Evolutionary conservation across 2,888 invertebrate genomes (phyloP).

Genomic region (Conistra vaccinii): DNA sequence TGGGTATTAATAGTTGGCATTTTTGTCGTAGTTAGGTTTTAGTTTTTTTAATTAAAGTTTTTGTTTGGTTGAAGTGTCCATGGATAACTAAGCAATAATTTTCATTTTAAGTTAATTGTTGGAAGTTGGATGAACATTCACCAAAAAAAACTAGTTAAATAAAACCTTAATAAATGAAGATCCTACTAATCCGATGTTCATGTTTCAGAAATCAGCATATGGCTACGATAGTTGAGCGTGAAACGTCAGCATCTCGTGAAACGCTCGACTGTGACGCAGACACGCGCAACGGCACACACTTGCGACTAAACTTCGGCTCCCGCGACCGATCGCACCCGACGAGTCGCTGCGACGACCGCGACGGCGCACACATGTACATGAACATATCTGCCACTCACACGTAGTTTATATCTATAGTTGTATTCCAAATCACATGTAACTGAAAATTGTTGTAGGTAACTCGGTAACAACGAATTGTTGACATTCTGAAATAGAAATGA

Average conservation of each 20-base stretch:
- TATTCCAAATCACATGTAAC: conserved; percentile 43
- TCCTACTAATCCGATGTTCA: not conserved
- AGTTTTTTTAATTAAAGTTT: not conserved
- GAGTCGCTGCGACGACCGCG: conserved; percentile 79
- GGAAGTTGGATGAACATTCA: no score
- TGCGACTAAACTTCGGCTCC: conserved; percentile 82
- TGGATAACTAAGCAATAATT: not conserved
- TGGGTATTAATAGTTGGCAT: no score
- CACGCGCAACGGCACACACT: conserved; percentile 77
- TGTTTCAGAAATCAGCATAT: conserved; percentile 82
- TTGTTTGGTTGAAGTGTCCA: no score
- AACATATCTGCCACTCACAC: conserved; percentile 88
- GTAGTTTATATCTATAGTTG: conserved; percentile 63
- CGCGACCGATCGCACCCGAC: conserved; percentile 73
- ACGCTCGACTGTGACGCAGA: conserved; percentile 80
- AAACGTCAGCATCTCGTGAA: conserved; percentile 84
- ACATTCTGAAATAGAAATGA: conserved; percentile 62
- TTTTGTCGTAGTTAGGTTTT: no score
- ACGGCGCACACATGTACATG: conserved; percentile 87
- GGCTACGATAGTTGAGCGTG: conserved; percentile 88
- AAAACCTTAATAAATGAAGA: not conserved
- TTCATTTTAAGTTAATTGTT: not conserved
- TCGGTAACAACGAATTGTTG: conserved; percentile 52
- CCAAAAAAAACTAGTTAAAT: not conserved
- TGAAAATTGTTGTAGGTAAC: conserved; percentile 42